A percentile compares a stretch with the other conserved stretches of the same genome.
Evolutionary conservation across 2,888 invertebrate genomes (phyloP).

Genomic region (Leptinotarsa tumamoca): DNA sequence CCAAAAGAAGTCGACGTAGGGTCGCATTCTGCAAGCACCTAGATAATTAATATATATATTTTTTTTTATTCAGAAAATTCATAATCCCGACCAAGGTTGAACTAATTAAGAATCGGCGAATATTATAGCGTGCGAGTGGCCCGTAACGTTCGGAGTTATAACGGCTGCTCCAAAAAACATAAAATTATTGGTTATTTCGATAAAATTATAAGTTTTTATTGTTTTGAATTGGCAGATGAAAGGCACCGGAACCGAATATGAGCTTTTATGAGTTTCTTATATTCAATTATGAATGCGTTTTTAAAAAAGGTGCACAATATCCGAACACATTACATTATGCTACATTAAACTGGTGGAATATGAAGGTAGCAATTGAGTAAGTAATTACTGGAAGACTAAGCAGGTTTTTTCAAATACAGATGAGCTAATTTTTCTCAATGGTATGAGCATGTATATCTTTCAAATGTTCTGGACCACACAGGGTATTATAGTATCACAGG

Average conservation of each 20-base stretch:
- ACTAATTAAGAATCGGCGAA: not conserved
- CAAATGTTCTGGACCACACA: too few species aligned
- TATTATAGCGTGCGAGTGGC: not conserved
- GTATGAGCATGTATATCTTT: too few species aligned
- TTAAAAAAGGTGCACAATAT: not conserved
- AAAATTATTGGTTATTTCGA: conserved; percentile 12
- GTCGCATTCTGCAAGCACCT: not conserved
- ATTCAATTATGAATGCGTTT: conserved; percentile 3
- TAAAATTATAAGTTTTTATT: conserved; percentile 6
- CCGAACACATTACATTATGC: too few species aligned
- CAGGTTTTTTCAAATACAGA: too few species aligned
- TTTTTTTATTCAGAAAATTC: not conserved
- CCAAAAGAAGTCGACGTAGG: not conserved
- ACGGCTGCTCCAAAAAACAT: not conserved
- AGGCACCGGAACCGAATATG: conserved; percentile 8
- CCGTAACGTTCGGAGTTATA: conserved; percentile 2
- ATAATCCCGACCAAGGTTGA: not conserved
- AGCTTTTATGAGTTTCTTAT: not conserved
- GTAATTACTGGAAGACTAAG: too few species aligned
- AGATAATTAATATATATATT: not conserved
- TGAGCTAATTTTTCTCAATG: too few species aligned
- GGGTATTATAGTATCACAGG: too few species aligned
- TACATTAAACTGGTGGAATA: too few species aligned
- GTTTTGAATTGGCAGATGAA: not conserved
- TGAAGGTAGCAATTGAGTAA: too few species aligned